Percentiles rank a stretch among this genome's conserved stretches.
Conservation (phyloP, 1,140 invertebrate genomes). For the Proales similis region DNA sequence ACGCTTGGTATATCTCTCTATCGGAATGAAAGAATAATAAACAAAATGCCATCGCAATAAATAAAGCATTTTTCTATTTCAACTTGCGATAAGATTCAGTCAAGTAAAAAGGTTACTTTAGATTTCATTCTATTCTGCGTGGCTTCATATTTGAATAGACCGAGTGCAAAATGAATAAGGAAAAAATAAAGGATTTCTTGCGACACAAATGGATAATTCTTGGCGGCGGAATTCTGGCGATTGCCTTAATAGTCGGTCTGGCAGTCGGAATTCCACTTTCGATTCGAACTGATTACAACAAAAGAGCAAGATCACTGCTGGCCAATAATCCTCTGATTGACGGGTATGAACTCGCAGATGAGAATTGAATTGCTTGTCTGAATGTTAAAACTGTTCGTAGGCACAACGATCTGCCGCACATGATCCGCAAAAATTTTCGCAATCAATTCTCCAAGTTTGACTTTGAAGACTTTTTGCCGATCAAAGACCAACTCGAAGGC, state of each 20-base stretch:
- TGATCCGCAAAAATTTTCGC: conserved; percentile 33
- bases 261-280: not conserved
- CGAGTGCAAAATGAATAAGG: not conserved
- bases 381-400: not conserved
- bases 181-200: not conserved
- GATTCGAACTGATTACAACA: not conserved
- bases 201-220: too few relatives aligned
- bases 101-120: not conserved
- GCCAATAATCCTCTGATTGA: conserved; percentile 21
- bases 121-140: not conserved
- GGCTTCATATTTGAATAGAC: not conserved
- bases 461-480: conserved; percentile 8
- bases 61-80: not conserved
- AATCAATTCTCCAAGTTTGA: conserved; percentile 13
- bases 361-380: not conserved
- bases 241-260: not conserved
- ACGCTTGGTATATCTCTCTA: not conserved
- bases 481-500: not conserved
- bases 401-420: conserved; percentile 23
- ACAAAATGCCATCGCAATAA: not conserved
- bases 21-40: not conserved
- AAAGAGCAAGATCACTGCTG: conserved; percentile 1
- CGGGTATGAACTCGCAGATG: not conserved
- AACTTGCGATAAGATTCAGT: conserved; percentile 8
- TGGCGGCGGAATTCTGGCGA: not conserved